These are phyloP conservation scores for Rostratula benghalensis DNA, from an alignment of 2,113 vertebrate genomes.

Conservation along the genomic window DNA sequence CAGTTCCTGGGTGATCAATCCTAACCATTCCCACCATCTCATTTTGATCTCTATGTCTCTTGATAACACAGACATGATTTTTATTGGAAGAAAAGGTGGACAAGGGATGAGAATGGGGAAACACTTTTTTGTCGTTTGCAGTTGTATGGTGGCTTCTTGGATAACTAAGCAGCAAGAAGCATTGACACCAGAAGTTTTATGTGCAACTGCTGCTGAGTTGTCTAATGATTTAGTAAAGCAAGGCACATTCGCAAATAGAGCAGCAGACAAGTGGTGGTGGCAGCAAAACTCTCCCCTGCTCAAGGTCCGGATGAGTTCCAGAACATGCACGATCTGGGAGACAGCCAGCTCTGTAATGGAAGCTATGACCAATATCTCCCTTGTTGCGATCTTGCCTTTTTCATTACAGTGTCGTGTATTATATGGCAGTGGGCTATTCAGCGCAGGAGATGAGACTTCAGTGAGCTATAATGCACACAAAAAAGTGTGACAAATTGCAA, in stretches of 20 bases:
- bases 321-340: background rate
- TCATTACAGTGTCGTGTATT: conserved; percentile 40
- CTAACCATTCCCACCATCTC: background rate
- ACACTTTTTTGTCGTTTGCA: background rate
- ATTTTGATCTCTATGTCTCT: background rate
- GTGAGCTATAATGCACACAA: conserved; percentile 55
- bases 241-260: background rate
- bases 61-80: background rate
- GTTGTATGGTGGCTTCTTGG: background rate
- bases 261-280: background rate
- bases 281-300: background rate
- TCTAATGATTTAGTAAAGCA: background rate
- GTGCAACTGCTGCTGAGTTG: background rate
- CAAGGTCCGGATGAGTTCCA: background rate
- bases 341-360: background rate
- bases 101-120: background rate
- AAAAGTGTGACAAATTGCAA: conserved; percentile 61
- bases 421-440: conserved; percentile 47
- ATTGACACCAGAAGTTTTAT: background rate
- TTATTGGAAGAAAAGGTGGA: background rate
- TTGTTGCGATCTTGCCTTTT: conserved; percentile 42
- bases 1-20: background rate
- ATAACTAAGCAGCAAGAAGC: background rate
- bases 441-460: conserved; percentile 49
- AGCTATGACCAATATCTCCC: conserved; percentile 24